Evolutionary conservation across 2,113 vertebrate genomes (phyloP).

Genomic region (Gallinago media): DNA sequence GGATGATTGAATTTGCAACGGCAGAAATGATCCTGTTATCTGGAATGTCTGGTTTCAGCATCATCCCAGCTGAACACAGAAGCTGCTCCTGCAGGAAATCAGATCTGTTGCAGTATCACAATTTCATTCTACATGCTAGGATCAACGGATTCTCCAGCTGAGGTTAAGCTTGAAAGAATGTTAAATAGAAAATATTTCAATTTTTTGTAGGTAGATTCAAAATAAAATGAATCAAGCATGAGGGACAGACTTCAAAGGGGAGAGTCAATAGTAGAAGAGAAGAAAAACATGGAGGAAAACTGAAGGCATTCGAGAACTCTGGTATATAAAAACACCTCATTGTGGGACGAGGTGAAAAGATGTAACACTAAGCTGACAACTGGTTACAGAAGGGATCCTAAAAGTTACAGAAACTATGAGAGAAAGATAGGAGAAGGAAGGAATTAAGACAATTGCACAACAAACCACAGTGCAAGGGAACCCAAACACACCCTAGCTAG

Average conservation of each 20-base stretch:
- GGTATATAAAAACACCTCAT: not conserved
- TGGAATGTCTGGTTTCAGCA: not conserved
- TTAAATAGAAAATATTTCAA: not conserved
- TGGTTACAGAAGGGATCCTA: not conserved
- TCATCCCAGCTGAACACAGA: not conserved
- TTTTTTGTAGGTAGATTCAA: not conserved
- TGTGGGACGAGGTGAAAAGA: not conserved
- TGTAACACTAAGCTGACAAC: not conserved
- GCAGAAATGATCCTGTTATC: not conserved
- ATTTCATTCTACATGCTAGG: not conserved
- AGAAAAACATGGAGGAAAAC: not conserved
- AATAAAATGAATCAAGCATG: not conserved
- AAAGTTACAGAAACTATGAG: not conserved
- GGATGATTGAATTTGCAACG: not conserved
- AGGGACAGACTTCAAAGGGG: not conserved
- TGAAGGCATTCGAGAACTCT: not conserved
- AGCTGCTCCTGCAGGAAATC: not conserved
- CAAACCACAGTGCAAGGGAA: not conserved
- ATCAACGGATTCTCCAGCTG: not conserved
- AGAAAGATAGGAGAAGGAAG: not conserved
- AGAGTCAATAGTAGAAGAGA: not conserved
- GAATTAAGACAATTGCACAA: not conserved
- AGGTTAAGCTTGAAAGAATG: not conserved
- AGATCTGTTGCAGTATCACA: not conserved
- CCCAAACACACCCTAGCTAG: fast-evolving